Conservation (phyloP, 2,797 vertebrate species). For the Caiman crocodilus region DNA sequence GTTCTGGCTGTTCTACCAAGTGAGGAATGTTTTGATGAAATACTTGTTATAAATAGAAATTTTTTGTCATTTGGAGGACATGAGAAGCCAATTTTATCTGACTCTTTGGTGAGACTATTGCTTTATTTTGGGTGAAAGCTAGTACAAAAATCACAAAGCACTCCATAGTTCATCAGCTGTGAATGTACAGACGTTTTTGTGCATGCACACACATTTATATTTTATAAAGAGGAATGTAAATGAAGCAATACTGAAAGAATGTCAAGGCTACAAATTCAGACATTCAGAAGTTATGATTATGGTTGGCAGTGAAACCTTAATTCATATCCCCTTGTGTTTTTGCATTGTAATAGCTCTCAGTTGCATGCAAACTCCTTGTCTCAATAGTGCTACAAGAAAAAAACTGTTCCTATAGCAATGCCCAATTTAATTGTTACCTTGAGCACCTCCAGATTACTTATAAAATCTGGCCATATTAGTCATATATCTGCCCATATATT, state of each 20-base stretch:
- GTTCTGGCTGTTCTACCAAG: not conserved
- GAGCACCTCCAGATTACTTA: too few relatives aligned
- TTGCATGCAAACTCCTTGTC: not conserved
- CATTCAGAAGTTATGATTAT: not conserved
- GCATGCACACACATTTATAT: not conserved
- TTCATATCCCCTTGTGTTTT: not conserved
- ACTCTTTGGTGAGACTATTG: not conserved
- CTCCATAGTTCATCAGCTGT: not conserved
- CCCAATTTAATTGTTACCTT: too few relatives aligned
- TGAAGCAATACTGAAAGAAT: not conserved
- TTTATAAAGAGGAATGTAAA: not conserved
- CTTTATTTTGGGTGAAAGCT: not conserved
- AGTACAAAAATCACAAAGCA: not conserved
- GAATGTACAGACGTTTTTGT: not conserved
- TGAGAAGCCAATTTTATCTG: constrained; percentile 4
- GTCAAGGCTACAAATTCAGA: not conserved
- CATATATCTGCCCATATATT: too few relatives aligned
- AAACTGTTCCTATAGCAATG: too few relatives aligned
- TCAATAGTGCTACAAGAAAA: too few relatives aligned
- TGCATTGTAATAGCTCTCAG: not conserved
- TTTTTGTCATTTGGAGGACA: constrained; percentile 4
- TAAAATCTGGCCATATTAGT: too few relatives aligned
- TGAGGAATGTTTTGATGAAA: not conserved
- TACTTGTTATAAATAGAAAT: not conserved
- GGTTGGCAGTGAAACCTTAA: not conserved